Evolutionary conservation across 2,113 vertebrate species (phyloP).

Genomic region (Hippocampus comes): DNA sequence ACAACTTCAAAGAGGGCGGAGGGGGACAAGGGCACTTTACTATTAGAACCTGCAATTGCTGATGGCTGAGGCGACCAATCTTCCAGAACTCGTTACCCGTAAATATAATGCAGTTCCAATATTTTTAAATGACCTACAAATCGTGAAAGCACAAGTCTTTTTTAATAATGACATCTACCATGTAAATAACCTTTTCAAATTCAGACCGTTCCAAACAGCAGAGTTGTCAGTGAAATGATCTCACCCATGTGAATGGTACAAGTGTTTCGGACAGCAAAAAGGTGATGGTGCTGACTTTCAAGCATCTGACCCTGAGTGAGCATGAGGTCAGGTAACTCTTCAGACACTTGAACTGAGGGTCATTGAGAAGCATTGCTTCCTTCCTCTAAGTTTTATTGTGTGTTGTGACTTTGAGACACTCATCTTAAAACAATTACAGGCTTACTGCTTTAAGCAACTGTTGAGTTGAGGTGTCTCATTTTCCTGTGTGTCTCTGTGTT

Average conservation of each 20-base stretch:
- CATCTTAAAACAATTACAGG: constrained; percentile 57
- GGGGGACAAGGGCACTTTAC: constrained; percentile 55
- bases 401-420: constrained; percentile 50
- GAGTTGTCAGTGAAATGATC: neutral
- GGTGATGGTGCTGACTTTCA: constrained; percentile 37
- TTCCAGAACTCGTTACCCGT: constrained; percentile 10
- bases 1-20: constrained; percentile 60
- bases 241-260: neutral
- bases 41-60: constrained; percentile 62
- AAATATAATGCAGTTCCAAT: constrained; percentile 1
- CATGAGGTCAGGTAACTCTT: constrained; percentile 32
- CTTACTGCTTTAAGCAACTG: neutral
- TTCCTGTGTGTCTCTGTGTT: too few species aligned
- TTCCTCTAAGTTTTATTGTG: constrained; percentile 41
- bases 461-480: too few species aligned
- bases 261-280: constrained; percentile 31
- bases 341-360: constrained; percentile 44
- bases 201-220: neutral
- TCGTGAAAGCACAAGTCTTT: neutral
- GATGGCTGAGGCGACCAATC: constrained; percentile 33
- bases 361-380: constrained; percentile 53
- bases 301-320: constrained; percentile 43
- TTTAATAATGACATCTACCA: neutral
- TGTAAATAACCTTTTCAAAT: neutral
- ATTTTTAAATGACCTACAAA: neutral